These are phyloP conservation scores for Pyralis farinalis DNA, from an alignment of 2,888 invertebrate species.

Conservation along the genomic window DNA sequence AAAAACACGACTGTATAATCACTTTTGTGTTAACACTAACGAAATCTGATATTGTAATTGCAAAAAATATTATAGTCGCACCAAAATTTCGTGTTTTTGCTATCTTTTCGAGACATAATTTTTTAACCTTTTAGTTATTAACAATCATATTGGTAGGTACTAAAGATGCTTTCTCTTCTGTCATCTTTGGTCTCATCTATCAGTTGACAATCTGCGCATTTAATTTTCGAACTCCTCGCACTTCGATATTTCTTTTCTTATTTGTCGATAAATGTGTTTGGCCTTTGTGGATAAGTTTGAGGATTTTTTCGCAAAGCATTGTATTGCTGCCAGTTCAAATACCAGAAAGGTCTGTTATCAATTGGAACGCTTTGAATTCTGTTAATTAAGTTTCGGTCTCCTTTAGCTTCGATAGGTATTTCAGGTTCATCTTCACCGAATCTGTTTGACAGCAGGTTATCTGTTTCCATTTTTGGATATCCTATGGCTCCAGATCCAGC, in stretches of 20 bases:
- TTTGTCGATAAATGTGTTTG: slow-evolving; percentile 16
- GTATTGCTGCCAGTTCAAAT: slow-evolving; percentile 80
- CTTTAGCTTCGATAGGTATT: slow-evolving; percentile 82
- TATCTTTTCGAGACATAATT: too few relatives aligned
- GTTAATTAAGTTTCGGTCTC: slow-evolving; percentile 79
- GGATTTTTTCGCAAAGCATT: slow-evolving; percentile 62
- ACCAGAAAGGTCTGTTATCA: slow-evolving; percentile 84
- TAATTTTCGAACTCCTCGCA: slow-evolving; percentile 8
- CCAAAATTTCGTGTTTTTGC: too few relatives aligned
- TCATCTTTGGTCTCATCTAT: not conserved
- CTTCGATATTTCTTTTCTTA: slow-evolving; percentile 6
- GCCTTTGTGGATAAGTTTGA: slow-evolving; percentile 25
- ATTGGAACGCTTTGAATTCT: slow-evolving; percentile 78
- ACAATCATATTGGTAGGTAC: too few relatives aligned
- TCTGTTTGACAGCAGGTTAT: slow-evolving; percentile 56
- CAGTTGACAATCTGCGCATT: not conserved
- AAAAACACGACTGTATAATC: too few relatives aligned
- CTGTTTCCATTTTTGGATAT: slow-evolving; percentile 76
- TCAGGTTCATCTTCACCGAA: slow-evolving; percentile 64
- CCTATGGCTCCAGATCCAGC: slow-evolving; percentile 82
- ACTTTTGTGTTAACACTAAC: too few relatives aligned
- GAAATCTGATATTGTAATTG: too few relatives aligned
- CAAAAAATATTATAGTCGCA: too few relatives aligned
- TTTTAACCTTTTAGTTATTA: too few relatives aligned
- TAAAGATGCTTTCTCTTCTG: too few relatives aligned